Base-by-base conservation (phyloP, 2,113 vertebrate genomes). In the Carassius gibelio region DNA sequence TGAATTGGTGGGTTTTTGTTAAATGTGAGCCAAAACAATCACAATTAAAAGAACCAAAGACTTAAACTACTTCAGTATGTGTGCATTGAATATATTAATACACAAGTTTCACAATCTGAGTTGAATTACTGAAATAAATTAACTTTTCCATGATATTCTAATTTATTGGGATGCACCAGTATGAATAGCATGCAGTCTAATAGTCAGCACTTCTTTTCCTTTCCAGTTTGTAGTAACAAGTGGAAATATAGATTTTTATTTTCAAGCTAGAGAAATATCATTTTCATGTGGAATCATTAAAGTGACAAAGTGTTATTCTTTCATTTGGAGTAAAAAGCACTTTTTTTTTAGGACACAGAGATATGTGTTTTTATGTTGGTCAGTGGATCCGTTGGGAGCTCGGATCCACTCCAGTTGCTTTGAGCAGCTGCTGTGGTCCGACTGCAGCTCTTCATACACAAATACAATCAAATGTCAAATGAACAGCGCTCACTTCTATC, bases 391-490 rank as follows among this genome's bases (percentile, higher is more conserved):
- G 3, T 34, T 74, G 81, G 81, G 81, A 83, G 34, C 34, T 23
- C 26, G 3, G 7, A 72, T 83, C 34, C 81, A 83, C 81, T 83
- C 50, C 81, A 83, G 81, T 83, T 83, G 66, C 81, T 83, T 26
- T 72, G 81, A 59, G 81, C 50, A 42, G 66, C 34, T 21, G 14
- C 81, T 8, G 50, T 52, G 50, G 64, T 82, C 64, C n/a, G 42
- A 52, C 62, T 52, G 23, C 15, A 69, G 45, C 17, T 52, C 45
- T 55, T 30, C 42, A 34, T 23, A 50, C 8, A 50, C 45, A 82
- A 72, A 82, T 34, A 83, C 68, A 59, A 83, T 83, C 17, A 83
- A 83, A 83, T 83, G 81, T 83, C 68, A 83, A 72, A 13, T 0
- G 21, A 50, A 38, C 66, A 72, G 34, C n/a, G 10, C 15, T 68